Evolutionary conservation across 2,797 vertebrate species (phyloP), one percentile per base, ranked within the genome.

Genomic region (Percopsis omiscomaycus): DNA sequence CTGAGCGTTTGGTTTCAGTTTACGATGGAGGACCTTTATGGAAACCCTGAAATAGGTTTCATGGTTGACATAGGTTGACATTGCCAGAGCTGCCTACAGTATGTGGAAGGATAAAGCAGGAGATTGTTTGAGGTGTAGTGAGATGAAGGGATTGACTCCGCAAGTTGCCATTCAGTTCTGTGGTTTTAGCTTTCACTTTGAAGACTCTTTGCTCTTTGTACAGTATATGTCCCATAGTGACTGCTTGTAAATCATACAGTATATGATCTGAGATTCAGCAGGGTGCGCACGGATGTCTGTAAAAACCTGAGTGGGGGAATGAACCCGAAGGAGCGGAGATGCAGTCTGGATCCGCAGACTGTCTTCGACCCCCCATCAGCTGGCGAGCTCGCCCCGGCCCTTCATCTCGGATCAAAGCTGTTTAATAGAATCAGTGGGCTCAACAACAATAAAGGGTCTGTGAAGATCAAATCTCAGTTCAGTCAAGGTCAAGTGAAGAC

Each of bases 331-430:
- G 68, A 46, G 37, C 59, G 28, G 37, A 75, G 72, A 69, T 13
- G 77, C 48, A 67, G 77, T 72, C 52, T 52, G 56, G n/a, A 30
- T 59, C 48, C 32, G 56, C 49, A 47, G 22, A 30, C 51, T 3
- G 13, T 9, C 10, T 48, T 32, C 29, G 49, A 15, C 50, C 57
- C 54, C 58, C 71, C 77, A 54, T 14, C 49, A 75, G 56, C 55
- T 68, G n/a, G 61, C 83, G 83, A 84, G 79, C 83, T 83, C 78
- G 69, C 58, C 28, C 42, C 54, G 64, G 64, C 69, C 71, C 79
- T 77, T 82, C 65, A 78, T 66, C 66, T 77, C 11, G 69, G 75
- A 84, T 86, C 74, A 83, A 85, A 80, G 81, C 64, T 48, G 68
- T 37, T 73, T 30, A 68, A 78, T 74, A 64, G 70, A 87, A 81